Evolutionary conservation across 2,888 invertebrate genomes (phyloP).

Genomic region (Endomychus coccineus): DNA sequence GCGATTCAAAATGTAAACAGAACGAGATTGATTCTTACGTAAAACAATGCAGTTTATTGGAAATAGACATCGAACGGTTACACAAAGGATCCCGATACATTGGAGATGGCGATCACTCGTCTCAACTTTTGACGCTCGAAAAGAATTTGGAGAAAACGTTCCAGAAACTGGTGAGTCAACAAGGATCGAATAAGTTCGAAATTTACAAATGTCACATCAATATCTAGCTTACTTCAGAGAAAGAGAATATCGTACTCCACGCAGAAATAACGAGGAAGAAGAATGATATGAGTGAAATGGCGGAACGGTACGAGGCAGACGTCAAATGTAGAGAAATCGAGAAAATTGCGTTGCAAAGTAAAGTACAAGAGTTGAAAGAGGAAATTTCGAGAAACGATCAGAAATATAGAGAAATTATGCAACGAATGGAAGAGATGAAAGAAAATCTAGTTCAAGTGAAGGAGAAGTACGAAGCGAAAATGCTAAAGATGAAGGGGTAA

Average conservation of each 20-base stretch:
- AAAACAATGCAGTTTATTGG: slow-evolving; percentile 50
- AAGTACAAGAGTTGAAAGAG: slow-evolving; percentile 41
- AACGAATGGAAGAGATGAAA: slow-evolving; percentile 29
- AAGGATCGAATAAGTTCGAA: background rate
- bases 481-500: slow-evolving; percentile 23
- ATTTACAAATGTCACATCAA: slow-evolving; percentile 1
- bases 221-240: slow-evolving; percentile 49
- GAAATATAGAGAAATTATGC: slow-evolving; percentile 31
- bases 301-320: slow-evolving; percentile 50
- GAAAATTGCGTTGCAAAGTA: slow-evolving; percentile 43
- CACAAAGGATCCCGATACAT: slow-evolving; percentile 40
- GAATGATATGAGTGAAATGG: slow-evolving; percentile 52
- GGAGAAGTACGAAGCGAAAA: slow-evolving; percentile 28
- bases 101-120: slow-evolving; percentile 30
- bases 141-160: slow-evolving; percentile 52
- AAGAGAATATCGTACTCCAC: slow-evolving; percentile 50
- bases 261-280: slow-evolving; percentile 54
- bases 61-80: slow-evolving; percentile 46
- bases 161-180: slow-evolving; percentile 49
- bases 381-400: slow-evolving; percentile 37
- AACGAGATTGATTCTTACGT: slow-evolving; percentile 48
- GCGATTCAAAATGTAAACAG: slow-evolving; percentile 52
- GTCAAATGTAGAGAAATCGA: slow-evolving; percentile 53
- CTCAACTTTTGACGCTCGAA: slow-evolving; percentile 46
- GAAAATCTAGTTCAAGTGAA: slow-evolving; percentile 33